These are phyloP conservation scores for Zele albiditarsus DNA, from an alignment of 2,888 invertebrate species.

Conservation along the genomic window DNA sequence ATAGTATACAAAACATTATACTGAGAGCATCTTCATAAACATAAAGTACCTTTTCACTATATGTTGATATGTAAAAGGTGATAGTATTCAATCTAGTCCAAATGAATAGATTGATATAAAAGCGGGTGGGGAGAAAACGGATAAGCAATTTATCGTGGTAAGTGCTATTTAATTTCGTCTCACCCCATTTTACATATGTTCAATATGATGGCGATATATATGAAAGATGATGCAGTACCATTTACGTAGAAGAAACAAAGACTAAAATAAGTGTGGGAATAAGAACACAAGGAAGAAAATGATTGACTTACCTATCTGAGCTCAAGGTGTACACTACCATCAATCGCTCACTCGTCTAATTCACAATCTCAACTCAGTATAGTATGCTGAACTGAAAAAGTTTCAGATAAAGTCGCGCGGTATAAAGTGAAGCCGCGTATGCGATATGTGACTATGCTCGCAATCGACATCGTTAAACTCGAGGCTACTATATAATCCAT, in stretches of 20 bases:
- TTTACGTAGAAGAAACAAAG: background rate
- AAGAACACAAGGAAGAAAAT: background rate
- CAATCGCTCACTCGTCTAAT: constrained; percentile 7
- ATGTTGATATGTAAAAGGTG: too few relatives aligned
- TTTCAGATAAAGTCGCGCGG: background rate
- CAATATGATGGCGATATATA: background rate
- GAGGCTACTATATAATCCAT: constrained; percentile 43
- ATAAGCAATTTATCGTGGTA: too few relatives aligned
- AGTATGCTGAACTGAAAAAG: background rate
- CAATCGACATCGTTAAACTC: constrained; percentile 33
- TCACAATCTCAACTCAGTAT: constrained; percentile 1
- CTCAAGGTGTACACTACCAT: background rate
- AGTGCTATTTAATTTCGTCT: too few relatives aligned
- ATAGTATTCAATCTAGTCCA: too few relatives aligned
- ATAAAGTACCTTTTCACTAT: too few relatives aligned
- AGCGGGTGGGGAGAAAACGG: too few relatives aligned
- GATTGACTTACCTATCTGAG: background rate
- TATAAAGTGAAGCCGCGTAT: constrained; percentile 2
- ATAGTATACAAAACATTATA: too few relatives aligned
- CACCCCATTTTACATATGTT: too few relatives aligned
- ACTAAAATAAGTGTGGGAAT: constrained; percentile 35
- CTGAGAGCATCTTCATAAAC: too few relatives aligned
- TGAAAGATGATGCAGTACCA: constrained; percentile 31
- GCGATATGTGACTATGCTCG: background rate
- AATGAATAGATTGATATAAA: too few relatives aligned